Evolutionary conservation across 2,113 vertebrate species (phyloP), one percentile per base, ranked within the genome.

Genomic region (Xenopus borealis): DNA sequence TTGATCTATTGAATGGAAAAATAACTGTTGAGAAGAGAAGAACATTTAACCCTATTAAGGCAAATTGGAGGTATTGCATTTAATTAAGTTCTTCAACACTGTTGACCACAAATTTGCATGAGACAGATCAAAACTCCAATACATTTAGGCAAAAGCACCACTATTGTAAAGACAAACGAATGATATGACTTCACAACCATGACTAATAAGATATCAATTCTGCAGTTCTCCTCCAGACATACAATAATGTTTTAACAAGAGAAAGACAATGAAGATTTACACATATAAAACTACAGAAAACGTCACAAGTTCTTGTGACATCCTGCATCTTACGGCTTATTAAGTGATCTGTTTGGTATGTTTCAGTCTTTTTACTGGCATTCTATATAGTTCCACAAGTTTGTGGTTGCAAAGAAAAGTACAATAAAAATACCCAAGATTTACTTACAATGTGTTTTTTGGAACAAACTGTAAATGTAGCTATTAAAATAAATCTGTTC

Each of bases 241-340:
- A 45, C 20, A 50, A 65, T 13, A 66, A 45, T 30, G 14, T 2
- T 62, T 69, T 69, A 23, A 75, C 58, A 68, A 53, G 40, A 68
- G 18, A 68, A 23, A 45, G 12, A 62, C 62, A 62, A 72, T 50
- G 23, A 67, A 50, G 59, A 52, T 11, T 30, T 62, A 9, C 16
- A n/a, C 73, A 69, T 50, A 52, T 76, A 63, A 76, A 76, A 76
- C 30, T 55, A 68, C 59, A 76, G 65, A 76, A 66, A 55, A 50
- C 9, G 63, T 76, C 46, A 64, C 73, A 76, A n/a, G 73, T 63
- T 69, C 27, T 55, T 76, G 73, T 63, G 59, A 76, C 66, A 76
- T 76, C 73, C 58, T 76, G 58, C 20, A 46, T 69, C n/a, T 69
- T 76, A 59, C 53, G 66, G 66, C 18, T 52, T 16, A 69, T 76